Conservation (phyloP, 2,888 invertebrate genomes). For the Boloria euphrosyne region DNA sequence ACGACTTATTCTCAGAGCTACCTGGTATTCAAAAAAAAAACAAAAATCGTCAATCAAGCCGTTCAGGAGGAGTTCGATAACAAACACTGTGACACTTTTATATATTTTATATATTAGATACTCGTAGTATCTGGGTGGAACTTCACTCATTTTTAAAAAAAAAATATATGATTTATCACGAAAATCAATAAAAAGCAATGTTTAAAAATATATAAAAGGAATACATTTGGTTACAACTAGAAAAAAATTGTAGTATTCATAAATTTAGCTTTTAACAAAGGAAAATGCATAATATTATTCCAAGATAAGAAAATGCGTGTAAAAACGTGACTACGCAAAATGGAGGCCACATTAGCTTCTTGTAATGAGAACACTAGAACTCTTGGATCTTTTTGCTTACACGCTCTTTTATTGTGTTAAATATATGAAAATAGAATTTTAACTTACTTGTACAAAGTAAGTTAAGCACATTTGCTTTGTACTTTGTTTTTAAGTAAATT, state of each 20-base stretch:
- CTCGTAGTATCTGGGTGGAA: too few relatives aligned
- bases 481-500: background rate
- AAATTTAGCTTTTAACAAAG: slow-evolving; percentile 19
- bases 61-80: too few relatives aligned
- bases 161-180: too few relatives aligned
- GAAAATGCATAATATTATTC: slow-evolving; percentile 22
- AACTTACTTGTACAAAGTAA: background rate
- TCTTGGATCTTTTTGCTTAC: slow-evolving; percentile 14
- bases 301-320: slow-evolving; percentile 27
- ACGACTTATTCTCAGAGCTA: too few relatives aligned
- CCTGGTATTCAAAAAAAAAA: too few relatives aligned
- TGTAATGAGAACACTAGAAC: slow-evolving; percentile 39
- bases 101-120: too few relatives aligned
- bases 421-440: slow-evolving; percentile 12
- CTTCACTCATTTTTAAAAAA: too few relatives aligned
- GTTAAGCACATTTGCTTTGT: background rate
- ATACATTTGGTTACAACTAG: background rate
- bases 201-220: background rate
- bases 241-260: background rate
- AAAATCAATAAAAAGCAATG: too few relatives aligned
- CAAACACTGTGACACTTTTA: too few relatives aligned
- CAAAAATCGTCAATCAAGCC: too few relatives aligned
- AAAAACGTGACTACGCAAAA: slow-evolving; percentile 47
- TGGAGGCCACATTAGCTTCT: slow-evolving; percentile 47
- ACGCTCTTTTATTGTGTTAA: slow-evolving; percentile 7